These are phyloP conservation scores for Dermochelys coriacea DNA, from an alignment of 2,797 vertebrate species.

Conservation along the genomic window DNA sequence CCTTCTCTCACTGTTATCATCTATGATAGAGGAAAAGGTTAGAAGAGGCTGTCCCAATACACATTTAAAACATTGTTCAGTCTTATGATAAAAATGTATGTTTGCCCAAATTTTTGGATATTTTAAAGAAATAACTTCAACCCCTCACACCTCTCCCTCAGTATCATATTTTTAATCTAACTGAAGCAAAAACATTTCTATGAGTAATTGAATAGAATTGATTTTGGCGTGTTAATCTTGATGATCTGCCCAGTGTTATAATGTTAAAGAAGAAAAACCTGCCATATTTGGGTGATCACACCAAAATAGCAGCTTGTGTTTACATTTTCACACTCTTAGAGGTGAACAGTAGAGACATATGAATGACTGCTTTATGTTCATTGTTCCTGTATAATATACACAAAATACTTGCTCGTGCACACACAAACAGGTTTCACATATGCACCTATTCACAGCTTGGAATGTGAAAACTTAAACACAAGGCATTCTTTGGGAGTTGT, in stretches of 20 bases:
- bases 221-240: conserved; percentile 75
- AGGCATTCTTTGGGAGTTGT: conserved; percentile 61
- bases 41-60: neutral
- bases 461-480: conserved; percentile 71
- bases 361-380: conserved; percentile 50
- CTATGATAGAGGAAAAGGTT: neutral
- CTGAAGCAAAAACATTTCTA: conserved; percentile 58
- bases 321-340: conserved; percentile 71
- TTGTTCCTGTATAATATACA: conserved; percentile 55
- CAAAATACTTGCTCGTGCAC: conserved; percentile 54
- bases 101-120: neutral
- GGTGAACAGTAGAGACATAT: conserved; percentile 70
- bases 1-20: neutral
- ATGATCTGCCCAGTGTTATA: conserved; percentile 78
- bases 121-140: neutral
- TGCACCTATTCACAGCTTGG: conserved; percentile 73
- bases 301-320: conserved; percentile 77
- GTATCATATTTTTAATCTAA: neutral
- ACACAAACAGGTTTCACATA: conserved; percentile 68
- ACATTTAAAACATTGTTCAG: neutral
- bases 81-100: neutral
- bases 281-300: conserved; percentile 70
- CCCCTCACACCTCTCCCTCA: neutral
- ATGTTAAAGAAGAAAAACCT: conserved; percentile 72
- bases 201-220: conserved; percentile 72